Evolutionary conservation across 2,113 vertebrate genomes (phyloP).

Genomic region (Lipotes vexillifer): DNA sequence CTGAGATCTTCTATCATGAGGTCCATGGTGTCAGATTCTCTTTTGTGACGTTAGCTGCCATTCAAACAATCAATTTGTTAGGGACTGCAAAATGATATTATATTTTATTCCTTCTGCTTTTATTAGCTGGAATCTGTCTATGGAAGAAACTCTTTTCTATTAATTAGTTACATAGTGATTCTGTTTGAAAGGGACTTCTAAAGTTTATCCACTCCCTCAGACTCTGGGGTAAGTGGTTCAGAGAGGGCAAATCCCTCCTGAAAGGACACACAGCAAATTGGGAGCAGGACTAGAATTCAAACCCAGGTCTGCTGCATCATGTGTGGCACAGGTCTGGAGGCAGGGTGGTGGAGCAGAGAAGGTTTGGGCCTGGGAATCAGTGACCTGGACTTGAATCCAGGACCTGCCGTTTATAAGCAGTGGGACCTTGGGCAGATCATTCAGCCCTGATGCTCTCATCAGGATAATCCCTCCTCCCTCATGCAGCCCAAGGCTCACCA

Average conservation of each 20-base stretch:
- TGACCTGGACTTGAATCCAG: not conserved
- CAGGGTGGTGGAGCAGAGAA: not conserved
- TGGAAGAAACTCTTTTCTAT: not conserved
- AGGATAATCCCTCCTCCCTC: not conserved
- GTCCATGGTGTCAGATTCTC: not conserved
- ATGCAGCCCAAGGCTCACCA: not conserved
- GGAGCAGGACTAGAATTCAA: not conserved
- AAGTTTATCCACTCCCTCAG: not conserved
- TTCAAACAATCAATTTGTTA: not conserved
- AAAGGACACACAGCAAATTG: not conserved
- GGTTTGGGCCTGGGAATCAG: not conserved
- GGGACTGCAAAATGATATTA: not conserved
- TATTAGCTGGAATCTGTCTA: not conserved
- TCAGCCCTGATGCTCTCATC: not conserved
- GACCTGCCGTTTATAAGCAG: not conserved
- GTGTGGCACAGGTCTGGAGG: not conserved
- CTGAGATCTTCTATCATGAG: not conserved
- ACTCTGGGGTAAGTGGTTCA: not conserved
- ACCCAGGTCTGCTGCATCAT: rapidly evolving
- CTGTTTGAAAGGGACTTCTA: not conserved
- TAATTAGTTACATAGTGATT: not conserved
- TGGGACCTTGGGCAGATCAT: not conserved
- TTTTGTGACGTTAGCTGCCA: not conserved
- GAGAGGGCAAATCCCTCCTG: not conserved
- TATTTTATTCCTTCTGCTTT: not conserved